Evolutionary conservation across 2,888 invertebrate species (phyloP).

Genomic region (Alloplasta piceator): DNA sequence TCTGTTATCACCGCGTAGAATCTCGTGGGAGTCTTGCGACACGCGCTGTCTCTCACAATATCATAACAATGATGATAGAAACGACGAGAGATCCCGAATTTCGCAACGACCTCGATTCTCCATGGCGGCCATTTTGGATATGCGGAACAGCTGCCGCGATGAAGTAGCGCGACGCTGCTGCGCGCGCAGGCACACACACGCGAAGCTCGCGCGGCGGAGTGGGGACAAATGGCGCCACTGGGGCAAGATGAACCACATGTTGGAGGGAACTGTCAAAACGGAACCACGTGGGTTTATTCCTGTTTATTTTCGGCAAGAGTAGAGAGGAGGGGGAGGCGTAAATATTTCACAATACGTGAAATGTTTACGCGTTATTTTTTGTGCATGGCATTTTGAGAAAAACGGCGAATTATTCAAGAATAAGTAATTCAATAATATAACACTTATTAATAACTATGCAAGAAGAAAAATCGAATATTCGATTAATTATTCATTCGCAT

Average conservation of each 20-base stretch:
- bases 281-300: slow-evolving; percentile 71
- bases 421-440: too few species aligned
- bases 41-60: slow-evolving; percentile 39
- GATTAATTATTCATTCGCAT: too few species aligned
- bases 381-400: too few species aligned
- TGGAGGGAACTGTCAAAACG: slow-evolving; percentile 70
- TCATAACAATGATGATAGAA: slow-evolving; percentile 54
- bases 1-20: slow-evolving; percentile 19
- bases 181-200: slow-evolving; percentile 46
- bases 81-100: slow-evolving; percentile 53
- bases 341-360: too few species aligned
- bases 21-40: neutral
- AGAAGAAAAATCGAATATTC: too few species aligned
- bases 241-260: slow-evolving; percentile 16
- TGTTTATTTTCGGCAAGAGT: neutral
- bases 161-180: slow-evolving; percentile 56
- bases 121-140: slow-evolving; percentile 57
- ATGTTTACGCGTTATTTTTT: too few species aligned
- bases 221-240: slow-evolving; percentile 40
- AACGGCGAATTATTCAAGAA: too few species aligned
- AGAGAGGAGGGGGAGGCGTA: too few species aligned
- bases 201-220: slow-evolving; percentile 31
- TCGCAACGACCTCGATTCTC: slow-evolving; percentile 59
- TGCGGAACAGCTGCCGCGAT: slow-evolving; percentile 51
- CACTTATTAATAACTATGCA: too few species aligned